Evolutionary conservation across 1,140 invertebrate genomes (phyloP).

Genomic region (Aphelinus atriplicis): DNA sequence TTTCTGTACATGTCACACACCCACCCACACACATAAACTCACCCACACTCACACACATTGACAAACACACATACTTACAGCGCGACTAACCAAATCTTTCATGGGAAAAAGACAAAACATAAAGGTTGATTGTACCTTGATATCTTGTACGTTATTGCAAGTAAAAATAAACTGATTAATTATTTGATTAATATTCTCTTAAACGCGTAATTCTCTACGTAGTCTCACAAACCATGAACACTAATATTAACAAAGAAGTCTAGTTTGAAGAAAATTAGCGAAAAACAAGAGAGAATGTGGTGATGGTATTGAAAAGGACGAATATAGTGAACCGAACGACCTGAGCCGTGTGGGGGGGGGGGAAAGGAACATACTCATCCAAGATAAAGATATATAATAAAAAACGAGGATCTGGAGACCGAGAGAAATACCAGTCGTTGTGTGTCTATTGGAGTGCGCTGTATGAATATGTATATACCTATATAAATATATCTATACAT

Average conservation of each 20-base stretch:
- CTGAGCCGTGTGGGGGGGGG: background rate
- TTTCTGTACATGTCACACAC: no score
- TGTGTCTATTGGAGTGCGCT: constrained; percentile 35
- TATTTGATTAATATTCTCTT: constrained; percentile 26
- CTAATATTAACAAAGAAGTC: constrained; percentile 4
- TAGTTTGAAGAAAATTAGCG: background rate
- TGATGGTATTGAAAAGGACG: background rate
- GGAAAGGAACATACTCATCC: no score
- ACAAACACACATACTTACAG: background rate
- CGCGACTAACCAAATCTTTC: no score
- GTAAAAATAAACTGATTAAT: constrained; percentile 33
- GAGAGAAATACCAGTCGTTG: constrained; percentile 24
- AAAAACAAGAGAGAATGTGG: background rate
- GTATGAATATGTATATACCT: constrained; percentile 41
- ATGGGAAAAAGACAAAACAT: background rate
- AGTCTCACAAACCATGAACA: constrained; percentile 19
- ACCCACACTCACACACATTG: background rate
- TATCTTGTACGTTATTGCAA: constrained; percentile 26
- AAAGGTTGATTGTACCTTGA: constrained; percentile 5
- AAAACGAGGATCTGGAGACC: background rate
- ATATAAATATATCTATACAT: constrained; percentile 41
- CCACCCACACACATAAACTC: no score
- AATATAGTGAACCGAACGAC: background rate
- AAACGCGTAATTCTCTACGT: constrained; percentile 27
- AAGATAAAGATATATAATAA: background rate